Evolutionary conservation across 1,140 invertebrate species (phyloP).

Genomic region (Mya arenaria): DNA sequence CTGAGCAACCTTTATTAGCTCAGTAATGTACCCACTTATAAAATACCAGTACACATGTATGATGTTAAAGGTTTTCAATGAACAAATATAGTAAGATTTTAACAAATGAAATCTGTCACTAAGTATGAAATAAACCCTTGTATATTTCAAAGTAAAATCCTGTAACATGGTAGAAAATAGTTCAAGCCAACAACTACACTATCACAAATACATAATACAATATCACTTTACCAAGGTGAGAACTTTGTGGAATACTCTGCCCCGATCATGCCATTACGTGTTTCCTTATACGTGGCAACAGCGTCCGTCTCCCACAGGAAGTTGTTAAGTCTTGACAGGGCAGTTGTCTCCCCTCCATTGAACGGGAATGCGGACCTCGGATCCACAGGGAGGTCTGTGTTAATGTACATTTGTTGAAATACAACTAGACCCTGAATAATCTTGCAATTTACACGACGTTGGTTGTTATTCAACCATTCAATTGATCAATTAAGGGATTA

Average conservation of each 20-base stretch:
- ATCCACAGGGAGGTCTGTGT: constrained; percentile 52
- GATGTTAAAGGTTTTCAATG: too few relatives aligned
- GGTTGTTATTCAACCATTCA: too few relatives aligned
- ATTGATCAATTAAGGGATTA: too few relatives aligned
- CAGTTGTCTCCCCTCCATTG: constrained; percentile 78
- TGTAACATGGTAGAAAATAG: background rate
- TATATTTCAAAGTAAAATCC: background rate
- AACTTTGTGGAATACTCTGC: constrained; percentile 82
- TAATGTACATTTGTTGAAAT: background rate
- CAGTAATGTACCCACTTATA: too few relatives aligned
- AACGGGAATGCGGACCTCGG: constrained; percentile 75
- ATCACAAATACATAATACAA: too few relatives aligned
- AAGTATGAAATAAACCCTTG: background rate
- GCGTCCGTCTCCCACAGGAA: constrained; percentile 80
- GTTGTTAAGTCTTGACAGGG: constrained; percentile 70
- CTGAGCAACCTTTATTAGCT: too few relatives aligned
- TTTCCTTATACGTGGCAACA: constrained; percentile 80
- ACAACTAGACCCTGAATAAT: too few relatives aligned
- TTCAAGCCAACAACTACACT: too few relatives aligned
- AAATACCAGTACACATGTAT: too few relatives aligned
- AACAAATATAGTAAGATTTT: too few relatives aligned
- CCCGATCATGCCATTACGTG: constrained; percentile 80
- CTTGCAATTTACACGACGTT: too few relatives aligned
- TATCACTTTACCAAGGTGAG: constrained; percentile 77
- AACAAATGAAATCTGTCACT: too few relatives aligned